Conservation (phyloP, 2,888 invertebrate genomes). For the Tanypteryx hageni region DNA sequence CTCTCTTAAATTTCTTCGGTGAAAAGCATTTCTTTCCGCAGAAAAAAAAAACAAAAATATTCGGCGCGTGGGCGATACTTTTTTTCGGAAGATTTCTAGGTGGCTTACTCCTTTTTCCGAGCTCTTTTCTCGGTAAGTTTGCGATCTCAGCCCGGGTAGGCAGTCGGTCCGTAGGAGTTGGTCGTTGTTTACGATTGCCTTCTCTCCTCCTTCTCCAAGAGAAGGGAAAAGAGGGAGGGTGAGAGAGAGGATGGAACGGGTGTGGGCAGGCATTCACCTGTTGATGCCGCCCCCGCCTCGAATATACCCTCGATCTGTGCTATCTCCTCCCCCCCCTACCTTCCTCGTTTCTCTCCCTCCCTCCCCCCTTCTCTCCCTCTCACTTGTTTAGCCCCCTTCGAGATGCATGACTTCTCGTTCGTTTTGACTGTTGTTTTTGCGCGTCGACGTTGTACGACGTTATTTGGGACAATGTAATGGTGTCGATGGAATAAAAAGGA, state of each 20-base stretch:
- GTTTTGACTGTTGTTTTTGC: neutral
- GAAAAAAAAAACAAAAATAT: no score
- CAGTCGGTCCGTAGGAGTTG: no score
- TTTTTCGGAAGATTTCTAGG: no score
- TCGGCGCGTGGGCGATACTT: no score
- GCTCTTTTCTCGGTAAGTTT: no score
- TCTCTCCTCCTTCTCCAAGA: no score
- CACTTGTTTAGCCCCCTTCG: slow-evolving; percentile 1
- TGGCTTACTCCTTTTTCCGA: no score
- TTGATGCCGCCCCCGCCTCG: slow-evolving; percentile 26
- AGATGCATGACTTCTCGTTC: neutral
- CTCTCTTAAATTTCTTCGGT: neutral
- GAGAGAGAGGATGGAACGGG: no score
- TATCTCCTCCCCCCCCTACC: neutral
- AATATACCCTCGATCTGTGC: neutral
- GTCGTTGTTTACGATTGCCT: no score
- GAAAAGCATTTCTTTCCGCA: no score
- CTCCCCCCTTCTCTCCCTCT: neutral
- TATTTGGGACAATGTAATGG: neutral
- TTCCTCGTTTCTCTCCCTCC: neutral
- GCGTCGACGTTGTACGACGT: neutral
- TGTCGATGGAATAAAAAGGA: neutral
- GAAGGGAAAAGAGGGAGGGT: no score
- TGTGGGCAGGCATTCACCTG: neutral
- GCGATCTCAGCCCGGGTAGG: no score